Conservation (phyloP, 2,797 vertebrate genomes). For the Astyanax mexicanus region DNA sequence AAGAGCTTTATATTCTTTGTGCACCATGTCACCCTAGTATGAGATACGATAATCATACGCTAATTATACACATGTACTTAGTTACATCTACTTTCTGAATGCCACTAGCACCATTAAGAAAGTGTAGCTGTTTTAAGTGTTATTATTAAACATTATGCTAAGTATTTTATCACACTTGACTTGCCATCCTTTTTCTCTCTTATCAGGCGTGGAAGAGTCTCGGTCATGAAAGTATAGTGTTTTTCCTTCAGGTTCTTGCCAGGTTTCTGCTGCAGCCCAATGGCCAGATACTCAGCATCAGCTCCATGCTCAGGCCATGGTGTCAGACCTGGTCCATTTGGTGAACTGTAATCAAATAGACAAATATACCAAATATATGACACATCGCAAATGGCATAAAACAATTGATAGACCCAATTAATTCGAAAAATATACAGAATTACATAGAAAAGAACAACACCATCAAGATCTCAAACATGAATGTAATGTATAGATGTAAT, state of each 20-base stretch:
- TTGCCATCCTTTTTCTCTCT: slow-evolving; percentile 52
- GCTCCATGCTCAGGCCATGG: slow-evolving; percentile 71
- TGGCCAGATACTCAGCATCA: slow-evolving; percentile 69
- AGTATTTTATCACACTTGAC: not conserved
- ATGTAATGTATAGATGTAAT: not conserved
- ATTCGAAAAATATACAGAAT: not conserved
- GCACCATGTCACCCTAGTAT: too few relatives aligned
- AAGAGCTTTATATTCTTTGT: too few relatives aligned
- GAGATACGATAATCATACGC: too few relatives aligned
- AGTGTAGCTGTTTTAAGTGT: too few relatives aligned
- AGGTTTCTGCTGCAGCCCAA: slow-evolving; percentile 65
- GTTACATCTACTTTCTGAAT: too few relatives aligned
- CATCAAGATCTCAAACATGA: not conserved
- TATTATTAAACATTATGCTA: too few relatives aligned
- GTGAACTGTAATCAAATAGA: slow-evolving; percentile 69
- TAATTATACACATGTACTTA: too few relatives aligned
- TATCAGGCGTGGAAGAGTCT: slow-evolving; percentile 66
- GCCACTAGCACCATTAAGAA: too few relatives aligned
- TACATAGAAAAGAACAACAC: not conserved
- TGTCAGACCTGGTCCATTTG: slow-evolving; percentile 72
- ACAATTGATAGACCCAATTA: not conserved
- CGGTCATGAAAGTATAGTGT: slow-evolving; percentile 71
- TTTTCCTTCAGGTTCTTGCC: slow-evolving; percentile 72
- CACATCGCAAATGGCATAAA: too few relatives aligned
- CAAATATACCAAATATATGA: not conserved